Percentiles rank a stretch among this genome's conserved stretches.
phyloP scores from a whole-genome alignment of 2,113 vertebrate species.

The Mormyrus iriodes region DNA sequence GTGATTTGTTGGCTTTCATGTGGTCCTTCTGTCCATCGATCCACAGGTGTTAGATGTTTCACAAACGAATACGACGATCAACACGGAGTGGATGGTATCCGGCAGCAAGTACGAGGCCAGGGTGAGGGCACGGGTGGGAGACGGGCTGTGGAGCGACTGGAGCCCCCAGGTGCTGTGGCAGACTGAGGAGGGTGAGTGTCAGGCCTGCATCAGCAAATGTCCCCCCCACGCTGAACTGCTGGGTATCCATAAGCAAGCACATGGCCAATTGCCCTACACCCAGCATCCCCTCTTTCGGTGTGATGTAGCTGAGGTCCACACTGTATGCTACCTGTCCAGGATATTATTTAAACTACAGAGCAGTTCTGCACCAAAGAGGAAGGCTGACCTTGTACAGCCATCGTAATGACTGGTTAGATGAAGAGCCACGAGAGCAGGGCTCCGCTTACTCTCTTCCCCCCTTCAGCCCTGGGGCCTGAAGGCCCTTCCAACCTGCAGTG shows the following conservation, averaged over 20 bases:
- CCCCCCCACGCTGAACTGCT: neutral
- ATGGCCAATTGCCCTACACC: neutral
- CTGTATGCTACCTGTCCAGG: neutral
- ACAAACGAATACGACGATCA: constrained; percentile 29
- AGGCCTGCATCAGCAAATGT: neutral
- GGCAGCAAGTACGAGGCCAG: constrained; percentile 43
- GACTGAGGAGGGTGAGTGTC: constrained; percentile 34
- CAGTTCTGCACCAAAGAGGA: neutral
- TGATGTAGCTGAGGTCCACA: neutral
- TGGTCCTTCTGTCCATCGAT: neutral
- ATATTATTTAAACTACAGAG: neutral
- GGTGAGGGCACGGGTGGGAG: constrained; percentile 35
- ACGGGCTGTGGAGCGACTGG: constrained; percentile 55
- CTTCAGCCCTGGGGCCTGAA: neutral
- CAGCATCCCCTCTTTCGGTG: neutral
- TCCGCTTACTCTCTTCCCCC: neutral
- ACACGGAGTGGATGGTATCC: constrained; percentile 18
- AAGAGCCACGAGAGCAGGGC: neutral
- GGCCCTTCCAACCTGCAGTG: constrained; percentile 44
- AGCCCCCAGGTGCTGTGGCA: constrained; percentile 43
- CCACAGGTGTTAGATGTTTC: neutral
- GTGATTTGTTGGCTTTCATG: neutral
- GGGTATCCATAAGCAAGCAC: neutral
- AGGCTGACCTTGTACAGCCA: neutral
- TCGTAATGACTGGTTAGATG: neutral